Evolutionary conservation across 2,888 invertebrate genomes (phyloP), one percentile per base, ranked within the genome.

Genomic region (Nudaria mundana): DNA sequence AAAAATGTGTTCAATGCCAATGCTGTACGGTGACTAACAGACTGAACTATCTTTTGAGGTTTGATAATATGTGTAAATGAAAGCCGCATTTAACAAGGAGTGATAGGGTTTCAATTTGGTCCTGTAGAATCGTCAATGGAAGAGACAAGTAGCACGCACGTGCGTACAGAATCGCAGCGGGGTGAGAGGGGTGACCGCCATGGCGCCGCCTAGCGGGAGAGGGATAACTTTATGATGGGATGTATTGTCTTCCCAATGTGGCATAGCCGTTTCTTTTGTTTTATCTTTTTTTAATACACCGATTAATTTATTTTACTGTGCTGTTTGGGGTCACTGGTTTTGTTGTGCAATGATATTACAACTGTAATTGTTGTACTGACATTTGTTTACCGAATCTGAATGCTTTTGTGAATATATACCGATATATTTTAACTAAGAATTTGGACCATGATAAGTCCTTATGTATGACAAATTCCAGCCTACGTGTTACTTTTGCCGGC

Each of bases 181-280:
- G 58, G 57, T 54, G 63, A 58, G 63, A 11, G 62, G 66, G 58
- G 51, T 12, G 30, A 43, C 52, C 52, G 56, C 56, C 48, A 63
- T 81, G 85, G 85, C 85, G 86, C 84, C 85, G 80, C 82, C 75
- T 76, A 71, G 83, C 78, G 83, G 81, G 84, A 81, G 83, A 76
- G 81, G 70, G 76, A 78, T 79, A 74, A 75, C 78, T 82, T 84
- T 81, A 86, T 84, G 76, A 77, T 70, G 73, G 77, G 67, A 78
- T 81, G 79, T 81, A 84, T 80, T 83, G 81, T 83, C 84, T 83
- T 78, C 76, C 61, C 76, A 76, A 77, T 83, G 77, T 82, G 82
- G 84, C 82, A 82, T 81, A 78, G 82, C 77, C 70, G 73, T 77
- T 75, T 60, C 78, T 76, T 79, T 82, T 80, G 74, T 79, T 79